Evolutionary conservation across 2,888 invertebrate genomes (phyloP).

Genomic region (Cryptosula pallasiana): DNA sequence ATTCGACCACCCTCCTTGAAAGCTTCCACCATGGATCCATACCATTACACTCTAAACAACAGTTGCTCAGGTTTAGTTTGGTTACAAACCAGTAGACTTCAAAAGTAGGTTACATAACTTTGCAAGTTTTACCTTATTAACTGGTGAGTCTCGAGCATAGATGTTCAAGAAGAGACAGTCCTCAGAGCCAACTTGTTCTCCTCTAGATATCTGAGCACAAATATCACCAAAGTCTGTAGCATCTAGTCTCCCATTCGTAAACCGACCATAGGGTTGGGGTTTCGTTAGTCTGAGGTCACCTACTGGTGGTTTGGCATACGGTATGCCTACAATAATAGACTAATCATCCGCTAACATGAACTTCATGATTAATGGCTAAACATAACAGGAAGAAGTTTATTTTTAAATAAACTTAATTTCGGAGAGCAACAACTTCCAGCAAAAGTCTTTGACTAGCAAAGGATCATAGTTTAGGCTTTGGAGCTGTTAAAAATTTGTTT

Average conservation of each 20-base stretch:
- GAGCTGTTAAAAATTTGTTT: too few species aligned
- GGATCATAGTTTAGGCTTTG: too few species aligned
- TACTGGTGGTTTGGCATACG: constrained; percentile 27
- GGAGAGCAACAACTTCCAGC: too few species aligned
- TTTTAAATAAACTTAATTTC: too few species aligned
- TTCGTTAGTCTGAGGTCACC: constrained; percentile 25
- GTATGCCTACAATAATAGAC: constrained; percentile 25
- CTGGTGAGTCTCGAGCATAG: constrained; percentile 20
- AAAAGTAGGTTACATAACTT: too few species aligned
- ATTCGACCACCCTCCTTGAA: not conserved
- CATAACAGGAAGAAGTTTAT: too few species aligned
- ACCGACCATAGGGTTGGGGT: constrained; percentile 19
- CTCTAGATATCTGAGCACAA: not conserved
- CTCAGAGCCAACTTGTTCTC: constrained; percentile 13
- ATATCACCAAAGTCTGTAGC: not conserved
- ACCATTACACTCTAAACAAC: constrained; percentile 25
- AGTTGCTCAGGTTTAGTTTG: too few species aligned
- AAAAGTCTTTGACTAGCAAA: too few species aligned
- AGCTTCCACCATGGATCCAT: constrained; percentile 27
- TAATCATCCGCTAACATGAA: too few species aligned
- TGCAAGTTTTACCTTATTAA: not conserved
- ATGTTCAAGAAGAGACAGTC: constrained; percentile 30
- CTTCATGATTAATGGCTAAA: too few species aligned
- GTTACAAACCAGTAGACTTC: too few species aligned
- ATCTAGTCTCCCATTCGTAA: not conserved